Evolutionary conservation across 1,140 invertebrate genomes (phyloP), one percentile per base, ranked within the genome.

Genomic region (Calycopis cecrops): DNA sequence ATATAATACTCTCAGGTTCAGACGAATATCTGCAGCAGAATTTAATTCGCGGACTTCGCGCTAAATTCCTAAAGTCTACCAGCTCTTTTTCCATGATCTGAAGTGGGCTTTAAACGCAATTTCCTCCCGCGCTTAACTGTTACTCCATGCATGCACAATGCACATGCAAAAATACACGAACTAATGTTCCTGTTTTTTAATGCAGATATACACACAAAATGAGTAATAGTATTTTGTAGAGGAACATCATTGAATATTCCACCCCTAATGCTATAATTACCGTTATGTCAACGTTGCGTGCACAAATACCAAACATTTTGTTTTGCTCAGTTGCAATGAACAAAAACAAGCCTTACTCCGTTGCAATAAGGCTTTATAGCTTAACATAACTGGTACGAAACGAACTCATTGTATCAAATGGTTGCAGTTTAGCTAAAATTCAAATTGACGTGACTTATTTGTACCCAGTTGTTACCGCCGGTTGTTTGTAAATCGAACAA

Each of bases 211-310:
- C 35, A 34, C 49, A 35, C 35, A 34, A 16, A 54, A 54, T 34
- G 17, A 11, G 21, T 14, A 34, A 51, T 51, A 17, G 10, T 14
- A 34, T 14, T 34, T 33, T 44, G 40, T 47, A 42, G 21, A 48
- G 35, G 53, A 57, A 49, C 35, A 55, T 55, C 35, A 62, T 61
- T 53, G 51, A 54, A 56, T 48, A 61, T 52, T 52, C 18, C 52
- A 34, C 62, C 62, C 60, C 62, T 66, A 59, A 69, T 72, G 63
- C 71, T 69, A 65, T 74, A 74, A 77, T 74, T 77, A 69, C 64
- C 53, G 62, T 74, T 76, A 77, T 71, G 68, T 65, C 59, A 52
- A 64, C 62, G 59, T 80, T 67, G 77, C 77, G 77, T 80, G 77
- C 65, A 64, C 62, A 69, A 52, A 60, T 34, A 49, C 57, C 49